Evolutionary conservation across 1,140 invertebrate genomes (phyloP), one percentile per base, ranked within the genome.

Genomic region (Leguminivora glycinivorella): DNA sequence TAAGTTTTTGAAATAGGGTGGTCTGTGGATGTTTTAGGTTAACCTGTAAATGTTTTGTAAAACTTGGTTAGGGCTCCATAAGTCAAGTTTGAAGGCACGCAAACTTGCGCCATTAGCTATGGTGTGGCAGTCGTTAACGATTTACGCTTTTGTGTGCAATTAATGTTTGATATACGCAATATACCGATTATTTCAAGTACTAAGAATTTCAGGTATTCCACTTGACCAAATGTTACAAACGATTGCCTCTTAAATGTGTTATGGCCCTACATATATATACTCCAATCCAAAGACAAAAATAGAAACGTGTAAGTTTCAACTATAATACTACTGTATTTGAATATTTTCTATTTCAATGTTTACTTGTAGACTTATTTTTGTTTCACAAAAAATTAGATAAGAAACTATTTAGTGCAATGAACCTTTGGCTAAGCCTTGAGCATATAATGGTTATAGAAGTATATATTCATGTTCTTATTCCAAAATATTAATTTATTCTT

Each of bases 341-440:
- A 82, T 80, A 83, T 80, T 81, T 76, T 76, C 52, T 81, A 77
- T 79, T 29, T 29, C 76, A 70, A 77, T 80, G 75, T 79, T 77
- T 77, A 78, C 63, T 71, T 75, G 73, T 71, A 71, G 68, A 78
- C 67, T 29, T 63, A 63, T 75, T 76, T 66, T 63, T 76, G 73
- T 81, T 84, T 80, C 72, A 77, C 73, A 69, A 78, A 75, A 78
- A 75, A 80, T 69, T 40, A 63, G 68, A 70, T 40, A 84, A 78
- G 68, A 68, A 83, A 78, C 68, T 80, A 70, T 80, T 74, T 85
- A 86, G 88, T 90, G 88, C 86, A 88, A 90, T 90, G 81, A 75
- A 86, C 70, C 70, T 75, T 81, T 83, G 88, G 88, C 88, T 74
- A 83, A 88, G 88, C 88, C 88, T 79, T 78, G 70, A 83, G 68